These are phyloP conservation scores for Hemibagrus wyckioides DNA, from an alignment of 2,113 vertebrate species.

Conservation along the genomic window DNA sequence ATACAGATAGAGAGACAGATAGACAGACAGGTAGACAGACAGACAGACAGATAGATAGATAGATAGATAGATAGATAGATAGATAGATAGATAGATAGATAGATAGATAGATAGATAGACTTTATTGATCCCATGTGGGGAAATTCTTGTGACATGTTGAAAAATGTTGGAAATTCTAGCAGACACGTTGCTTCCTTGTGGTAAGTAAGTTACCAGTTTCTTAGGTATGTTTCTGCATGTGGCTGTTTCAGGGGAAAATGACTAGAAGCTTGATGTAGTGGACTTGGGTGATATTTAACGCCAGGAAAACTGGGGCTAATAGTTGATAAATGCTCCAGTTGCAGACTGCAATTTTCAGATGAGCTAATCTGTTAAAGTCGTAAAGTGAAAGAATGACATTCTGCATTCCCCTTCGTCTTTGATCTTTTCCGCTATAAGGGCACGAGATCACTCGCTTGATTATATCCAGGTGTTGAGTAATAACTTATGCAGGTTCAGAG, in stretches of 20 bases:
- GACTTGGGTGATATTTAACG: constrained; percentile 3
- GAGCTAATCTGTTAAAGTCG: constrained; percentile 54
- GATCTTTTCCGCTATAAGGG: constrained; percentile 55
- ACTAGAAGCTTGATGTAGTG: not conserved
- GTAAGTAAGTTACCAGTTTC: not conserved
- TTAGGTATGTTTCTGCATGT: not conserved
- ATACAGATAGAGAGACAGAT: too few relatives aligned
- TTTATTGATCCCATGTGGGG: too few relatives aligned
- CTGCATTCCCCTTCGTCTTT: constrained; percentile 56
- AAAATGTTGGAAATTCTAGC: too few relatives aligned
- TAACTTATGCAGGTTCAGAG: constrained; percentile 47
- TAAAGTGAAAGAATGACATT: constrained; percentile 50
- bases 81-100: too few relatives aligned
- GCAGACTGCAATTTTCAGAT: constrained; percentile 42
- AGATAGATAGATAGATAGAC: too few relatives aligned
- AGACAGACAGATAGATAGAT: too few relatives aligned
- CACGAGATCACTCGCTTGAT: constrained; percentile 55
- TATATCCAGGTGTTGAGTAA: constrained; percentile 60
- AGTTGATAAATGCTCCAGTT: constrained; percentile 26
- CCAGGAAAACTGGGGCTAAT: constrained; percentile 18
- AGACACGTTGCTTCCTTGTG: not conserved
- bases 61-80: too few relatives aligned
- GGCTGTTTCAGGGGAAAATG: not conserved
- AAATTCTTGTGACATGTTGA: too few relatives aligned
- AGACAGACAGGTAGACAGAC: too few relatives aligned